Evolutionary conservation across 2,797 vertebrate genomes (phyloP).

Genomic region (Enteromius mattozi): DNA sequence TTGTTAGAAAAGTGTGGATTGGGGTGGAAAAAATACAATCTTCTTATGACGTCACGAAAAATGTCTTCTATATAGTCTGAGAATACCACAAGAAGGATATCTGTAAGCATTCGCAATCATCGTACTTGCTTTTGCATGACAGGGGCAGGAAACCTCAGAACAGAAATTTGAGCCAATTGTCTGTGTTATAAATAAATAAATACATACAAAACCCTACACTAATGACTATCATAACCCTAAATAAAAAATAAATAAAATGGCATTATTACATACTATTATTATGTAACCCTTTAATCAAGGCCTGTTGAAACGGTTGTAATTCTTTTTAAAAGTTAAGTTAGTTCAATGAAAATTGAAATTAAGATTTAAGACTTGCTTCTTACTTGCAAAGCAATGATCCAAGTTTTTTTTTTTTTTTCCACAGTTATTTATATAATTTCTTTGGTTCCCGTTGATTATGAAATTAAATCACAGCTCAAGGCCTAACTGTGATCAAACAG

Average conservation of each 20-base stretch:
- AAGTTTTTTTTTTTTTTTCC: not conserved
- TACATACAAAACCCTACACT: too few relatives aligned
- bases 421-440: constrained; percentile 8
- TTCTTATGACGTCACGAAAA: constrained; percentile 21
- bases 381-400: not conserved
- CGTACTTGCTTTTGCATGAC: not conserved
- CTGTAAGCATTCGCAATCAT: not conserved
- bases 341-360: not conserved
- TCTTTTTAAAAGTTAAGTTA: not conserved
- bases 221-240: not conserved
- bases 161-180: not conserved
- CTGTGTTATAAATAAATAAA: not conserved
- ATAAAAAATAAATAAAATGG: not conserved
- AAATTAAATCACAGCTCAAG: constrained; percentile 45
- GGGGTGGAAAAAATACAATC: not conserved
- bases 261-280: not conserved
- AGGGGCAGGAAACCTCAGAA: not conserved
- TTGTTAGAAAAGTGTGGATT: constrained; percentile 9
- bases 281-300: not conserved
- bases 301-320: not conserved
- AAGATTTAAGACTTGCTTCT: not conserved
- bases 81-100: not conserved
- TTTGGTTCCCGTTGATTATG: constrained; percentile 25
- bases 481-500: constrained; percentile 46
- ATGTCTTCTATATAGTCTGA: not conserved